Evolutionary conservation across 2,113 vertebrate genomes (phyloP), one percentile per base, ranked within the genome.

Genomic region (Petrocephalus microphthalmus): DNA sequence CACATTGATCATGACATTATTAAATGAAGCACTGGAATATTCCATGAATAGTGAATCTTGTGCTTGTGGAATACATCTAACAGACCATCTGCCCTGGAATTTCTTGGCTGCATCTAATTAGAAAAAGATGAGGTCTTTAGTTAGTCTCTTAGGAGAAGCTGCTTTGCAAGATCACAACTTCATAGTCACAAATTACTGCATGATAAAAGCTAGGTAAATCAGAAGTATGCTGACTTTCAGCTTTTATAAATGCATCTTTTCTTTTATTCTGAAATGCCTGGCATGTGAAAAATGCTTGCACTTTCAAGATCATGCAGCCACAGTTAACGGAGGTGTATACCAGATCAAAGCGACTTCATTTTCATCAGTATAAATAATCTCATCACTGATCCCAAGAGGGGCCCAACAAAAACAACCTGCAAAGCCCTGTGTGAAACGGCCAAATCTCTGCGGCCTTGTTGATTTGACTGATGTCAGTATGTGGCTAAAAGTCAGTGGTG

Each of bases 341-440:
- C 67, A 74, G 29, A 33, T 78, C 71, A 37, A 78, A 83, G 45
- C 1, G 17, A 49, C 45, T 83, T 37, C 37, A n/a, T n/a, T 47
- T 82, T 22, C 42, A 83, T 83, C 45, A 45, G 7, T 7, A 42
- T 78, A 37, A 20, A 82, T 64, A 29, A 64, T 64, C 17, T 45
- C 42, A 83, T 83, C 42, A 47, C 22, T 22, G 20, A 47, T 83
- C 81, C 37, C 42, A 22, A 49, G 19, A 83, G 81, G 42, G 20
- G 25, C n/a, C 5, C 84, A 54, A 85, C 84, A 85, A 54, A 54
- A 85, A 85, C 52, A 54, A 85, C 84, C 11, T 54, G 52, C 49
- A 54, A 54, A 49, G 5, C 42, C 81, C 33, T 20, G 19, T 84
- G 57, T 49, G 19, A n/a, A 84, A 51, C 20, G 7, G 8, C 8